Conservation (phyloP, 2,797 vertebrate species). For the Aldrovandia affinis region DNA sequence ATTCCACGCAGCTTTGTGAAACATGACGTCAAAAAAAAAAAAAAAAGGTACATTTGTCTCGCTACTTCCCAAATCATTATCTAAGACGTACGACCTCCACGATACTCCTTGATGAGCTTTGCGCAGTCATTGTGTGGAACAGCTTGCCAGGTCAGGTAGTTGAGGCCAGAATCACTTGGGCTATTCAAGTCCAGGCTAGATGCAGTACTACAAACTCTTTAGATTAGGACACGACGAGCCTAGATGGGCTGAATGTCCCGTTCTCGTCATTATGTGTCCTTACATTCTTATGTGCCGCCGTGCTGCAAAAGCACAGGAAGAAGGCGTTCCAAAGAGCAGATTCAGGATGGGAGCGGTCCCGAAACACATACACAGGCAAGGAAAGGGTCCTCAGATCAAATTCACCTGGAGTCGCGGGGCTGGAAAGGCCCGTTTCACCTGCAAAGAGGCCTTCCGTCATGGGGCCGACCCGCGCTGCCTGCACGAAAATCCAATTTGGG, state of each 20-base stretch:
- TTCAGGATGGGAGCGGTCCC: not conserved
- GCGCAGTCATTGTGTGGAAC: too few relatives aligned
- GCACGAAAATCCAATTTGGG: slow-evolving; percentile 12
- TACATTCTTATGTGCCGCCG: too few relatives aligned
- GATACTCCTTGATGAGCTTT: not conserved
- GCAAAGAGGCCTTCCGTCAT: slow-evolving; percentile 25
- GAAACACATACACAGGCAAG: too few relatives aligned
- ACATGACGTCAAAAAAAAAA: not conserved
- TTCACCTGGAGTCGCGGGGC: not conserved
- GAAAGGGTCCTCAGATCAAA: not conserved
- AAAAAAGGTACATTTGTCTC: not conserved
- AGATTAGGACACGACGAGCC: too few relatives aligned
- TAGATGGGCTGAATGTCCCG: too few relatives aligned
- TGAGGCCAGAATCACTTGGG: too few relatives aligned
- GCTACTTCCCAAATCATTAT: not conserved
- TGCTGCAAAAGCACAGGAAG: not conserved
- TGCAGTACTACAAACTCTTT: too few relatives aligned
- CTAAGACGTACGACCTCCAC: not conserved
- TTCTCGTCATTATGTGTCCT: too few relatives aligned
- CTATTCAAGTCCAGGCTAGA: too few relatives aligned
- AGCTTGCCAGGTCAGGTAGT: too few relatives aligned
- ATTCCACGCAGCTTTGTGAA: not conserved
- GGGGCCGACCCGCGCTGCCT: not conserved
- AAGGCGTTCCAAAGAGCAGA: not conserved
- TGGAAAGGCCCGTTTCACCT: not conserved